Conservation (phyloP, 2,797 vertebrate genomes). For the Philypnodon macrostomus region DNA sequence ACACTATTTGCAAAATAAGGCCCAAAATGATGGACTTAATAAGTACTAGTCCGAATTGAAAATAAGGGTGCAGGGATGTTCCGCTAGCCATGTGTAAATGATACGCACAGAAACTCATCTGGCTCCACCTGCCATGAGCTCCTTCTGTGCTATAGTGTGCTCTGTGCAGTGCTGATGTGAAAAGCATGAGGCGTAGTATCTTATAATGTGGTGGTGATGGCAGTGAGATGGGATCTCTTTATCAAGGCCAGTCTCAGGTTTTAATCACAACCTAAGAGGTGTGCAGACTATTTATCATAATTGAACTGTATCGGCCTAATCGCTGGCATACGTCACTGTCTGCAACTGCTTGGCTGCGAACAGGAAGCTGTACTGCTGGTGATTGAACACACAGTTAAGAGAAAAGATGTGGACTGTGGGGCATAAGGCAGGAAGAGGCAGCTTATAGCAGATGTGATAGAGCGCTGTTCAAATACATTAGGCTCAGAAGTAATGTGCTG, state of each 20-base stretch:
- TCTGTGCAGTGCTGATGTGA: constrained; percentile 71
- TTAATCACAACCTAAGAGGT: constrained; percentile 96
- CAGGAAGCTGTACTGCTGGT: constrained; percentile 42
- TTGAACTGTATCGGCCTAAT: constrained; percentile 94
- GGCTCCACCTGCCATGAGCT: constrained; percentile 35
- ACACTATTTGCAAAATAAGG: constrained; percentile 47
- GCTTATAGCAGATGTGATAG: constrained; percentile 65
- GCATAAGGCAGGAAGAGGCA: constrained; percentile 51
- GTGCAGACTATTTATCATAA: constrained; percentile 90
- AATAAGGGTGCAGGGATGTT: constrained; percentile 72
- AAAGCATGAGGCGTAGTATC: constrained; percentile 78
- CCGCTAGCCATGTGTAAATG: constrained; percentile 85
- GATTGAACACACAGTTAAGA: constrained; percentile 75
- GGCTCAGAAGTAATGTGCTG: constrained; percentile 51
- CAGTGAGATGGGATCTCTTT: constrained; percentile 92
- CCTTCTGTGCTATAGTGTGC: constrained; percentile 38
- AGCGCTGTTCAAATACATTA: constrained; percentile 56
- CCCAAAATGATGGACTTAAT: constrained; percentile 57
- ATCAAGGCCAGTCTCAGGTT: constrained; percentile 84
- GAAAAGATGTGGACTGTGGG: constrained; percentile 61
- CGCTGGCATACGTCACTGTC: constrained; percentile 93
- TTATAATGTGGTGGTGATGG: constrained; percentile 89
- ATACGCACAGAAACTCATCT: constrained; percentile 81
- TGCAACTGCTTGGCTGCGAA: constrained; percentile 62
- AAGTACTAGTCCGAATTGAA: constrained; percentile 70